A percentile compares a stretch with the other conserved stretches of the same genome.
phyloP scores from a whole-genome alignment of 2,888 invertebrate species.

The Merodon equestris region DNA sequence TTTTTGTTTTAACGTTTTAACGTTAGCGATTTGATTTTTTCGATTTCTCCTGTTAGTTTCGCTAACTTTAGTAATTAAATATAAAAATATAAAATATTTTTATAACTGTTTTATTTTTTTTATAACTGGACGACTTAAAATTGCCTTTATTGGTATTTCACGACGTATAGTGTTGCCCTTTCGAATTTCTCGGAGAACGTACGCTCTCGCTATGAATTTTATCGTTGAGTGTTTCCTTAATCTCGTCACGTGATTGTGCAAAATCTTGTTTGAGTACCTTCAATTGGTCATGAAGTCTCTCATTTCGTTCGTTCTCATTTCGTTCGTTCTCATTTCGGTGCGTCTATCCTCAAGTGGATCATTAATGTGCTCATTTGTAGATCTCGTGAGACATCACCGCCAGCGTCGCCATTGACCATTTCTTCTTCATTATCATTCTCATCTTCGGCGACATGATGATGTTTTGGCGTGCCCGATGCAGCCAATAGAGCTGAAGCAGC shows the following conservation, averaged over 20 bases:
- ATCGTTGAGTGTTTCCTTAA: conserved; percentile 97
- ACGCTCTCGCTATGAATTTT: conserved; percentile 99
- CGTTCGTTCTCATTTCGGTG: conserved; percentile 95
- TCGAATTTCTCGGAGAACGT: conserved; percentile 97
- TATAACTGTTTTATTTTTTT: conserved; percentile 86
- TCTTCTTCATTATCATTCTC: conserved; percentile 88
- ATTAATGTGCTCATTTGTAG: conserved; percentile 93
- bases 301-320: too few species aligned
- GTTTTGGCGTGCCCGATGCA: conserved; percentile 85
- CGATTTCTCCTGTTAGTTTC: conserved; percentile 47
- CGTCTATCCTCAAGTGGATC: conserved; percentile 96
- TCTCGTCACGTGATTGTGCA: conserved; percentile 95
- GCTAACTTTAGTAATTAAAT: conserved; percentile 59
- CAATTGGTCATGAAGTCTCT: conserved; percentile 96
- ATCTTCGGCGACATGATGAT: conserved; percentile 89
- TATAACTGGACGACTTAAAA: conserved; percentile 99
- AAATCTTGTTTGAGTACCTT: conserved; percentile 98
- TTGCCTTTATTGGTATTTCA: too few species aligned
- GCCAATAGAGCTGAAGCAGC: conserved; percentile 84
- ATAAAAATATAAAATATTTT: conserved; percentile 40
- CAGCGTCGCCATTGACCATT: conserved; percentile 84
- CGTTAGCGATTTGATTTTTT: conserved; percentile 32
- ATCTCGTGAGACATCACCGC: conserved; percentile 87
- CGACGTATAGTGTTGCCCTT: conserved; percentile 99
- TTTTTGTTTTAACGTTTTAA: conserved; percentile 20